Base-by-base conservation (phyloP, 2,797 vertebrate species). In the Bradypus variegatus region DNA sequence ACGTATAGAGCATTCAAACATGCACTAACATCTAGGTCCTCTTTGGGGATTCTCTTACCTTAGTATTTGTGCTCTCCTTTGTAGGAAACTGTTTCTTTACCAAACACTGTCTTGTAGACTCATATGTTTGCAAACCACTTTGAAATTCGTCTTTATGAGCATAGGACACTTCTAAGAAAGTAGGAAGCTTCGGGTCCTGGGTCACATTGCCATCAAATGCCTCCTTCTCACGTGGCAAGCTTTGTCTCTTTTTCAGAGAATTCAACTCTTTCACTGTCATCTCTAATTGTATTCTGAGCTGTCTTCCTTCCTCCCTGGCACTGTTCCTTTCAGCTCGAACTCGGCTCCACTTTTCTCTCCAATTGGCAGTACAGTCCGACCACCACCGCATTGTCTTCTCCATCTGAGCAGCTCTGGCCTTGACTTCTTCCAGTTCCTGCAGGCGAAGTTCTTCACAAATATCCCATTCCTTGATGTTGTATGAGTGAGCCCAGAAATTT, bases 361-460 rank as follows among this genome's bases (percentile, higher is more conserved):
- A 98, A 45, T 96, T 97, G 82, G 97, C 97, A 0, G 97, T 98
- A 84, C 98, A 98, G 4, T 98, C 97, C 3, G 98, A 98, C 98
- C 97, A 98, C 98, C 97, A 98, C 4, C 95, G 95, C 97, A 98
- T 98, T 41, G 97, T 98, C 93, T 98, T 98, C 86, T 98, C 98
- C 98, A 98, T 97, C 95, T 98, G 97, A 2, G 97, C 96, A 7
- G 97, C 97, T 93, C 97, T 96, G 67, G 97, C 95, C 88, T 97
- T 97, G 77, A 95, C 95, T 84, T 98, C 97, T 81, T 97, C 96
- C 29, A 98, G 92, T 27, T 98, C 97, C 25, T 15, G 94, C 92
- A 93, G 80, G 69, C 96, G 96, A 29, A 97, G 86, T 38, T 97
- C 96, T 86, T 97, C 96, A 36, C 92, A 92, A 31, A 97, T 91